These are phyloP conservation scores for Lepetodrilus schrolli DNA, from an alignment of 2,888 invertebrate species.

Conservation along the genomic window DNA sequence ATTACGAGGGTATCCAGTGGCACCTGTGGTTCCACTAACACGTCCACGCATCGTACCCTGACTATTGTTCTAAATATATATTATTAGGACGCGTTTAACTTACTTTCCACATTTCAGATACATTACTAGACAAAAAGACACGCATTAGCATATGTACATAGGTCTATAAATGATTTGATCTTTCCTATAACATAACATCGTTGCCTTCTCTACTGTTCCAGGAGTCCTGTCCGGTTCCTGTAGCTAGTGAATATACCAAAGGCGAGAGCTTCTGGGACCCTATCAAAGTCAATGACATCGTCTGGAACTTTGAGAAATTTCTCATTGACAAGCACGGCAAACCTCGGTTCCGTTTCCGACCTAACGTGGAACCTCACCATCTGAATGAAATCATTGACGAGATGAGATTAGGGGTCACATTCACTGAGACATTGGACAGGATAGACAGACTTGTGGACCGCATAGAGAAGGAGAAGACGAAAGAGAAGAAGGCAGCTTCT, in stretches of 20 bases:
- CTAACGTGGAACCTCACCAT: conserved; percentile 43
- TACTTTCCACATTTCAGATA: too few relatives aligned
- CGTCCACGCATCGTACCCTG: too few relatives aligned
- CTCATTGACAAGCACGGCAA: conserved; percentile 68
- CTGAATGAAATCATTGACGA: conserved; percentile 27
- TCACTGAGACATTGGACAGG: background rate
- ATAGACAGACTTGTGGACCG: background rate
- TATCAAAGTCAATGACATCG: conserved; percentile 67
- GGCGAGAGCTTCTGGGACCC: conserved; percentile 50
- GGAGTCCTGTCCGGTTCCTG: conserved; percentile 43
- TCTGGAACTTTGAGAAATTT: conserved; percentile 77
- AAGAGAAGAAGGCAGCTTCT: too few relatives aligned
- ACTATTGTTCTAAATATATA: too few relatives aligned
- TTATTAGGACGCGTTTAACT: too few relatives aligned
- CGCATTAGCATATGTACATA: too few relatives aligned
- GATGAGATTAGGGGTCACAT: background rate
- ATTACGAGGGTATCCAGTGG: too few relatives aligned
- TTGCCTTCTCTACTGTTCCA: too few relatives aligned
- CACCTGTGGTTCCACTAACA: too few relatives aligned
- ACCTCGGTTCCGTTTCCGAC: conserved; percentile 44
- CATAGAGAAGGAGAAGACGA: background rate
- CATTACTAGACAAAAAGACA: too few relatives aligned
- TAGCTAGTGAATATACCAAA: conserved; percentile 33
- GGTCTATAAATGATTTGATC: too few relatives aligned
- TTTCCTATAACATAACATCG: too few relatives aligned